A percentile compares a stretch with the other conserved stretches of the same genome.
Evolutionary conservation across 2,888 invertebrate species (phyloP).

Genomic region (Lasioglossum lativentre): DNA sequence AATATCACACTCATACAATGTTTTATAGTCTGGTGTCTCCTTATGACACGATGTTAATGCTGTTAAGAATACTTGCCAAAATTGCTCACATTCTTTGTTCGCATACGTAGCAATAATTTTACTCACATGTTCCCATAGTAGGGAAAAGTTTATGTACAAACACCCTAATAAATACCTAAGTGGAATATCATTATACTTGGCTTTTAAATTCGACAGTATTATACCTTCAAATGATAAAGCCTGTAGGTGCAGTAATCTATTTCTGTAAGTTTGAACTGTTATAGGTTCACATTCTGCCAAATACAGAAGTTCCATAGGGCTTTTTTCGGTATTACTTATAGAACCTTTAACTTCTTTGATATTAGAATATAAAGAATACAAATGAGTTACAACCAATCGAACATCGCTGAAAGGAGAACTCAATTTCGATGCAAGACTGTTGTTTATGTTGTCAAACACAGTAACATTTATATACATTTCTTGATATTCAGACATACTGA

Average conservation of each 20-base stretch:
- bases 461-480: conserved; percentile 72
- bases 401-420: conserved; percentile 84
- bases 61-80: conserved; percentile 90
- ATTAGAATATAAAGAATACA: conserved; percentile 90
- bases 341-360: conserved; percentile 85
- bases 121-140: conserved; percentile 94
- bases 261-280: conserved; percentile 92
- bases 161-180: conserved; percentile 93
- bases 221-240: conserved; percentile 87
- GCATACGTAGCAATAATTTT: conserved; percentile 92
- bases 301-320: conserved; percentile 81
- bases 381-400: conserved; percentile 90
- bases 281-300: conserved; percentile 90
- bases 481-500: conserved; percentile 65
- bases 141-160: conserved; percentile 94
- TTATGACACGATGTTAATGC: conserved; percentile 85
- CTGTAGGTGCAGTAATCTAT: conserved; percentile 90
- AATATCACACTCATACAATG: conserved; percentile 72
- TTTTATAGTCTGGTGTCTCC: conserved; percentile 16
- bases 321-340: conserved; percentile 76
- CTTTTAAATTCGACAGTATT: conserved; percentile 85
- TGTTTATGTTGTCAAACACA: conserved; percentile 70
- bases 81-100: conserved; percentile 85
- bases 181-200: conserved; percentile 88
- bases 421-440: conserved; percentile 69